Conservation (phyloP, 2,113 vertebrate genomes). For the Campylomormyrus numenius region DNA sequence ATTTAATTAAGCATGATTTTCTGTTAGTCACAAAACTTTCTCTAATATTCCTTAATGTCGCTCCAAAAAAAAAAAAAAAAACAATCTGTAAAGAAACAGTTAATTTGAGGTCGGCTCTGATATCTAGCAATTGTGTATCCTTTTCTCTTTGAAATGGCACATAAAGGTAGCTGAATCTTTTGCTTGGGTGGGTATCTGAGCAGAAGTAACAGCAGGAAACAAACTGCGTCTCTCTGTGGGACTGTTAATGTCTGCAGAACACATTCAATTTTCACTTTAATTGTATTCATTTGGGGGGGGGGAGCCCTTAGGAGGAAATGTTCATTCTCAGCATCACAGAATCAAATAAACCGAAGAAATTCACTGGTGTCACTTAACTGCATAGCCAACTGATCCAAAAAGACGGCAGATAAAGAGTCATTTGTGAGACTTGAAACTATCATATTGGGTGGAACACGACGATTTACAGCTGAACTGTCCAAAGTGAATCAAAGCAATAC, state of each 20-base stretch:
- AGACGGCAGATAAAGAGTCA: background rate
- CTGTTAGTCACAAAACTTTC: background rate
- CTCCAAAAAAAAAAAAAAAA: background rate
- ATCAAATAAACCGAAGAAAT: background rate
- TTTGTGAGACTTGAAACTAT: background rate
- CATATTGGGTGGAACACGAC: background rate
- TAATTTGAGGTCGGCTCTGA: background rate
- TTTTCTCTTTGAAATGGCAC: background rate
- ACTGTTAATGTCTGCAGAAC: background rate
- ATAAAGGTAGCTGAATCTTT: background rate
- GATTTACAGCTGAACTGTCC: background rate
- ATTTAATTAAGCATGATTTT: background rate
- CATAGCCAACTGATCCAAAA: background rate
- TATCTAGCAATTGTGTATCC: background rate
- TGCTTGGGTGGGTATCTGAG: background rate
- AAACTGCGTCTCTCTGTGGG: background rate
- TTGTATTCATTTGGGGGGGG: background rate
- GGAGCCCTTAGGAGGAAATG: background rate
- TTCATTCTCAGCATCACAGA: background rate
- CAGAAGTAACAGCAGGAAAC: background rate
- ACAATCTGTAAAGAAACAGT: background rate
- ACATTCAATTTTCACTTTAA: background rate
- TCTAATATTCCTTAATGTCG: background rate
- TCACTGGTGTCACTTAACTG: background rate
- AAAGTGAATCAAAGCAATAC: background rate